Conservation (phyloP, 2,113 vertebrate species). For the Ivindomyrus marchei region DNA sequence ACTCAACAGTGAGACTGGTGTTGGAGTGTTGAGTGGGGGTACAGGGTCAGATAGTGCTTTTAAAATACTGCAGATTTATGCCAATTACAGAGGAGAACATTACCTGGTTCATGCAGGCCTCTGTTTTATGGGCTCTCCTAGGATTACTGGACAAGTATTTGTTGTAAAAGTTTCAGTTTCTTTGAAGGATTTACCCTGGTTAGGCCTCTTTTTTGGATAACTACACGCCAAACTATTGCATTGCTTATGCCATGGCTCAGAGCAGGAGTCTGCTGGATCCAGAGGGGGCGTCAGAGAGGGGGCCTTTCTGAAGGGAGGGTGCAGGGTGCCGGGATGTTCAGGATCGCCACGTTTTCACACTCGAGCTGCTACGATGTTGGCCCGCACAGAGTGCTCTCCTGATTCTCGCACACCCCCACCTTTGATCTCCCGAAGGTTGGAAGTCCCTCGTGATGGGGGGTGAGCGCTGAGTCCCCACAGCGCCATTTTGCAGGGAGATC, state of each 20-base stretch:
- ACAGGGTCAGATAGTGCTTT: background rate
- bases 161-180: background rate
- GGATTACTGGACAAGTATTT: background rate
- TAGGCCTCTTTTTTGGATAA: background rate
- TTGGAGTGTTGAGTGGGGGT: background rate
- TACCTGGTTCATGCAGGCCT: background rate
- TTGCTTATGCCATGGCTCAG: background rate
- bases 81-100: background rate
- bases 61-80: background rate
- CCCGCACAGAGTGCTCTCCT: background rate
- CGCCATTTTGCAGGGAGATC: background rate
- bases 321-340: background rate
- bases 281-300: background rate
- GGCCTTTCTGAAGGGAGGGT: background rate
- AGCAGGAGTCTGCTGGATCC: background rate
- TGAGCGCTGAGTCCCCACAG: background rate
- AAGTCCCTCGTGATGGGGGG: background rate
- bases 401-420: background rate
- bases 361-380: background rate
- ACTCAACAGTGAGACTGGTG: background rate
- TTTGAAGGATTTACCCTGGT: background rate
- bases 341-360: background rate
- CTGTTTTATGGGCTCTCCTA: background rate
- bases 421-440: background rate
- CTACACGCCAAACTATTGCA: background rate